Percentiles rank a stretch among this genome's conserved stretches.
phyloP scores from a whole-genome alignment of 2,888 invertebrate genomes.

The Adelphocoris suturalis region DNA sequence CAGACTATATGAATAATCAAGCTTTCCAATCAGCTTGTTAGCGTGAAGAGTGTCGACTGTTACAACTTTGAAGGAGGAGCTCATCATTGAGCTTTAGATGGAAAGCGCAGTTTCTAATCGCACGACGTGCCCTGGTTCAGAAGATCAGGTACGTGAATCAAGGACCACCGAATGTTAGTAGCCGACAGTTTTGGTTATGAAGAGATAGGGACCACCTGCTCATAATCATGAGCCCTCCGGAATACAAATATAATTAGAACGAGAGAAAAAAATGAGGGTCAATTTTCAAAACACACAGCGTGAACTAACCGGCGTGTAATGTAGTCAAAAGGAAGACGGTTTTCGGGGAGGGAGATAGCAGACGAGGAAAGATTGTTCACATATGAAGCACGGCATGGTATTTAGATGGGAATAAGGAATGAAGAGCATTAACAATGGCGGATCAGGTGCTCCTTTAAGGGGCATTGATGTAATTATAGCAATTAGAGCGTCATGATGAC shows the following conservation, averaged over 20 bases:
- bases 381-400: conserved; percentile 48
- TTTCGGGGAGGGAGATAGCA: conserved; percentile 4
- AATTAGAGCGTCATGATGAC: conserved; percentile 71
- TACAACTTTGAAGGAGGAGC: not conserved
- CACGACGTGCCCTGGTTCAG: conserved; percentile 18
- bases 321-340: conserved; percentile 34
- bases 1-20: not conserved
- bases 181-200: conserved; percentile 9
- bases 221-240: conserved; percentile 6
- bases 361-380: conserved; percentile 24
- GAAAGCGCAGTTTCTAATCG: conserved; percentile 4
- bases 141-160: conserved; percentile 38
- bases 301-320: conserved; percentile 46
- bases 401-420: conserved; percentile 66
- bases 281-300: conserved; percentile 47
- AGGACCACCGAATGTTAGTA: not conserved
- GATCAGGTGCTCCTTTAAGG: conserved; percentile 68
- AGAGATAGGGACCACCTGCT: conserved; percentile 32
- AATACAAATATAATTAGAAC: conserved; percentile 54
- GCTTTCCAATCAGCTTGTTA: not conserved
- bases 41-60: not conserved
- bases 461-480: conserved; percentile 69
- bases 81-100: conserved; percentile 7
- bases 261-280: conserved; percentile 8
- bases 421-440: conserved; percentile 69